A percentile compares a stretch with the other conserved stretches of the same genome.
phyloP scores from a whole-genome alignment of 2,888 invertebrate species.

The Heliconius erato region DNA sequence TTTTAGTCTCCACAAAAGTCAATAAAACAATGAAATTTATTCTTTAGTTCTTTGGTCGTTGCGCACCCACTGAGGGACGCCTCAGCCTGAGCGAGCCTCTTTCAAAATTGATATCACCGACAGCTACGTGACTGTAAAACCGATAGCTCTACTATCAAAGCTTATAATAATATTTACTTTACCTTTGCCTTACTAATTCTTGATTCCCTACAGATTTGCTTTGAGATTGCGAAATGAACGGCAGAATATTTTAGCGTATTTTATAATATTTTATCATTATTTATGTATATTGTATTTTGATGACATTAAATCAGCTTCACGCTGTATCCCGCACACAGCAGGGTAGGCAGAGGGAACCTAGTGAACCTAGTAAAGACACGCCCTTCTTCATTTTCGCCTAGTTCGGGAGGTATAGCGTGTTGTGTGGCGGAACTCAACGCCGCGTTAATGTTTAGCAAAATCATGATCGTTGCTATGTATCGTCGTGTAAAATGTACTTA shows the following conservation, averaged over 20 bases:
- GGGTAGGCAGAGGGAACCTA: too few relatives aligned
- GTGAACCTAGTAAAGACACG: too few relatives aligned
- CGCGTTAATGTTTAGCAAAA: too few relatives aligned
- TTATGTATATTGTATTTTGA: neutral
- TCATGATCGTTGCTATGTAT: too few relatives aligned
- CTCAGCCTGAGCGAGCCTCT: conserved; percentile 65
- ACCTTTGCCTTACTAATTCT: conserved; percentile 69
- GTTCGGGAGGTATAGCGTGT: too few relatives aligned
- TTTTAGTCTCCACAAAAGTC: conserved; percentile 4
- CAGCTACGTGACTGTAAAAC: conserved; percentile 78
- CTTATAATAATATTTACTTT: conserved; percentile 78
- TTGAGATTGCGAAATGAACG: conserved; percentile 77
- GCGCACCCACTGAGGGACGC: conserved; percentile 54
- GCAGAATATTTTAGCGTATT: neutral
- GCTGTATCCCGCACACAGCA: too few relatives aligned
- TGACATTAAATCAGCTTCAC: too few relatives aligned
- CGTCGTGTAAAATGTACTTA: too few relatives aligned
- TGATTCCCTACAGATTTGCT: conserved; percentile 60
- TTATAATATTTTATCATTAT: neutral
- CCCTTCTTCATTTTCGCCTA: too few relatives aligned
- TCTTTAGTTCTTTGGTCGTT: conserved; percentile 23
- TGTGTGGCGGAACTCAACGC: too few relatives aligned
- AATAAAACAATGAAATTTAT: conserved; percentile 36
- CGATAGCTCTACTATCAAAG: conserved; percentile 71
- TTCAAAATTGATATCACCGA: conserved; percentile 78